Conservation (phyloP, 1,140 invertebrate species). For the Macrobrachium rosenbergii region DNA sequence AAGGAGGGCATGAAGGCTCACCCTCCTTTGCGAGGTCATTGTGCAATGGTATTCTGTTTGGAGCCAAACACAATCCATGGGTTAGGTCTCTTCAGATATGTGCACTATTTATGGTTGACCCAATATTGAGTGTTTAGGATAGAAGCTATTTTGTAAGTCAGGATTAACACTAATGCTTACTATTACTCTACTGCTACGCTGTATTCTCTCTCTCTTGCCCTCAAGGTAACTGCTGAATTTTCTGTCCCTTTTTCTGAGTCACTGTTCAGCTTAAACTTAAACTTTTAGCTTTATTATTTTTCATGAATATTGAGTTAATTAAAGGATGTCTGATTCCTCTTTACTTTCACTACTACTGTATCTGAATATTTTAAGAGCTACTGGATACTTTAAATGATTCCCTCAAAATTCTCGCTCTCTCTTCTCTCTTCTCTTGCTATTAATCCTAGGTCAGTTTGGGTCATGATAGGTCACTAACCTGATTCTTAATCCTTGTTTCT, state of each 20-base stretch:
- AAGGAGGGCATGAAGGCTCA: slow-evolving; percentile 46
- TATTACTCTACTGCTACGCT: slow-evolving; percentile 59
- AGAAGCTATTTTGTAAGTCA: slow-evolving; percentile 63
- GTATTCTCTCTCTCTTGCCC: slow-evolving; percentile 60
- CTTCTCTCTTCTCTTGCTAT: slow-evolving; percentile 43
- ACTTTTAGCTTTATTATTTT: slow-evolving; percentile 25
- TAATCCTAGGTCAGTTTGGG: slow-evolving; percentile 62
- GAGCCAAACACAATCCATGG: slow-evolving; percentile 34
- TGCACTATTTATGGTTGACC: slow-evolving; percentile 54
- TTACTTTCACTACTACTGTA: slow-evolving; percentile 45
- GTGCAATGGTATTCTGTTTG: slow-evolving; percentile 56
- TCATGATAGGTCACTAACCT: slow-evolving; percentile 61
- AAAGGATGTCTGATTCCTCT: no score
- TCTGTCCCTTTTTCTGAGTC: slow-evolving; percentile 43
- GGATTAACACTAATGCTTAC: slow-evolving; percentile 62
- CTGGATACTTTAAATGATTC: slow-evolving; percentile 55
- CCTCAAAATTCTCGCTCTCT: slow-evolving; percentile 56
- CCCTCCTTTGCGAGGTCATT: slow-evolving; percentile 29
- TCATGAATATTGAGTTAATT: no score
- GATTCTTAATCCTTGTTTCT: slow-evolving; percentile 30
- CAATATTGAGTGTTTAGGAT: slow-evolving; percentile 56
- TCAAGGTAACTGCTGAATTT: slow-evolving; percentile 39
- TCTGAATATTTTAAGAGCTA: slow-evolving; percentile 55
- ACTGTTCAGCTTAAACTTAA: slow-evolving; percentile 34
- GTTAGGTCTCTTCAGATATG: slow-evolving; percentile 47